Conservation (phyloP, 2,113 vertebrate genomes). For the Pungitius pungitius region DNA sequence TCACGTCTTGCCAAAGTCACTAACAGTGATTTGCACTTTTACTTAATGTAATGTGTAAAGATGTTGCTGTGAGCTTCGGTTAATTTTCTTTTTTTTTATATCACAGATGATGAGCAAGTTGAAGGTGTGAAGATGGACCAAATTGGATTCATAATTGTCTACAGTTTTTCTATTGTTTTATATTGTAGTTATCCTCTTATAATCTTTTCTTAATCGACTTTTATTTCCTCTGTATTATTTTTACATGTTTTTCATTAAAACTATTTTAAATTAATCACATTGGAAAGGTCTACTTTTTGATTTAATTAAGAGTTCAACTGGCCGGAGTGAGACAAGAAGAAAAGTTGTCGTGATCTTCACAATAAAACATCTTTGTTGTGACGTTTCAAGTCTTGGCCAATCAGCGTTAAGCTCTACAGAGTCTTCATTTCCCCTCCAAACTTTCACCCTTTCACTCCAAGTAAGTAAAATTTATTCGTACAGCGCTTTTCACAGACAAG, state of each 20-base stretch:
- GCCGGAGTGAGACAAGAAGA: no score
- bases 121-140: slow-evolving; percentile 39
- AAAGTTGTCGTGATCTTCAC: no score
- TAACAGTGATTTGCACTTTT: neutral
- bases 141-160: neutral
- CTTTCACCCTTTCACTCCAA: no score
- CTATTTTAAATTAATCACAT: neutral
- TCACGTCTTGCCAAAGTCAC: neutral
- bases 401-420: no score
- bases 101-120: slow-evolving; percentile 56
- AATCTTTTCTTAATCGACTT: neutral
- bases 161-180: neutral
- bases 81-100: neutral
- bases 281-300: neutral
- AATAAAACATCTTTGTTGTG: no score
- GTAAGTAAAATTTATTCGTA: no score
- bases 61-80: neutral
- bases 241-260: slow-evolving; percentile 50
- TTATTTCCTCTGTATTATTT: slow-evolving; percentile 45
- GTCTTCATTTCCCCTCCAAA: no score
- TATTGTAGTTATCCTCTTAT: slow-evolving; percentile 12
- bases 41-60: neutral
- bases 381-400: no score
- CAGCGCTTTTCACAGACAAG: no score
- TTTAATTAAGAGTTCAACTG: neutral